Base-by-base conservation (phyloP, 2,888 invertebrate species). In the Acholoe squamosa region DNA sequence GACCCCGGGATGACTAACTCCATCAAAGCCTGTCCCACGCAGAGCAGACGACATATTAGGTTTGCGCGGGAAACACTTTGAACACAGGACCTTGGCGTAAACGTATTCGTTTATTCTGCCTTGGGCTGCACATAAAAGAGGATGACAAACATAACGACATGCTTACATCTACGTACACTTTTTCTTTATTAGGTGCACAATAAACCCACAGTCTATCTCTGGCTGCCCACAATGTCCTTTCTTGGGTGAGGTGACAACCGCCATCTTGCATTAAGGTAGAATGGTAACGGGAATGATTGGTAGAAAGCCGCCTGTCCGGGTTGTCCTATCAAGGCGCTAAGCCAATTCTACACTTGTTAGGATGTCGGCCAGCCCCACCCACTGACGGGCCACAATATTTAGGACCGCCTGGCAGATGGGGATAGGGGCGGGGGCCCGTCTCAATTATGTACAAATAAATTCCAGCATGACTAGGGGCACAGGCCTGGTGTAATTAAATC, bases 381-480 rank as follows among this genome's bases (percentile, higher is more conserved):
- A 16, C 33, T n/a, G 33, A 80, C 80, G 33, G 80, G 22, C 34
- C 34, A 3, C 80, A 80, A 80, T 80, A 80, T 80, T 80, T 80
- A 80, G 80, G 33, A 43, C 34, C 76, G 76, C 71, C 28, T 22
- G 25, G 28, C 71, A 25, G 28, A n/a, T 16, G 7, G 33, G 34
- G 34, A 34, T 10, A 33, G 34, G 80, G 80, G 43, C 80, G 22
- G 43, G 43, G 12, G 80, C 14, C 34, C 34, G 43, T 80, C 80
- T 80, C 80, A 80, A 80, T 80, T 80, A 80, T 80, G 80, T 19
- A 80, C 80, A 80, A 33, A 80, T 80, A 80, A 80, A 80, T 80
- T 80, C 80, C 34, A 43, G 80, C 16, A 80, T 80, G 34, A 80
- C 33, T 80, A 33, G 22, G 34, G 33, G 7, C 52, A 22, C 43